These are phyloP conservation scores for Hydractinia echinata DNA, from an alignment of 30 jellyfish, hydroid and myxozoan species.

Conservation along the genomic window DNA sequence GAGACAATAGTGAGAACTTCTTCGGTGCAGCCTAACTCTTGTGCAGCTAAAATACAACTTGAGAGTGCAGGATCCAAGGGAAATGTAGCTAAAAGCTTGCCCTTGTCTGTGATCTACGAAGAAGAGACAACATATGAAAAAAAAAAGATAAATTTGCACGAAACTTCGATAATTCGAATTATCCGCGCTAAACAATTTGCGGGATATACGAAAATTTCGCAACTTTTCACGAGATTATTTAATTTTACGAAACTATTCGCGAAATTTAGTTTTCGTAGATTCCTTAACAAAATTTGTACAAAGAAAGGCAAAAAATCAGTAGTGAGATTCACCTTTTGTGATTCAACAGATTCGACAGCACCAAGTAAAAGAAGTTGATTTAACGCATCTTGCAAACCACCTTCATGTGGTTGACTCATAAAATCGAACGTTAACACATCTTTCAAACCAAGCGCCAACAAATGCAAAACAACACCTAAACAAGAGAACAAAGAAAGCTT, in stretches of 20 bases:
- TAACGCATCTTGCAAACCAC: conserved; percentile 54
- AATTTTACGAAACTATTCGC: no score
- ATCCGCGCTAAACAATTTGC: no score
- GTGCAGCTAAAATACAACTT: conserved; percentile 74
- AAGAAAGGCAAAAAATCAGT: no score
- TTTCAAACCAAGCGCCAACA: conserved; percentile 77
- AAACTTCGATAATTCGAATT: no score
- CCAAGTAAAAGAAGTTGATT: conserved; percentile 64
- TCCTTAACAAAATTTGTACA: neutral
- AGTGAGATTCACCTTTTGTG: conserved; percentile 45
- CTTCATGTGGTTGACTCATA: conserved; percentile 78
- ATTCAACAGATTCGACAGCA: conserved; percentile 80
- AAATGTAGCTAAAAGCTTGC: conserved; percentile 69
- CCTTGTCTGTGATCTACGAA: conserved; percentile 76
- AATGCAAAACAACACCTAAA: conserved; percentile 52
- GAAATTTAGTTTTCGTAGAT: no score
- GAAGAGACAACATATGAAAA: neutral
- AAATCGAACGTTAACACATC: conserved; percentile 69
- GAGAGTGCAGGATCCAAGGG: conserved; percentile 90
- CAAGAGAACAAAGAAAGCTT: no score
- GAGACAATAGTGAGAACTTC: conserved; percentile 80
- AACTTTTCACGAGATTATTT: no score
- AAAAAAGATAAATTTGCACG: no score
- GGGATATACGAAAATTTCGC: no score
- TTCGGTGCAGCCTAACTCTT: conserved; percentile 70